Base-by-base conservation (phyloP, 2,797 vertebrate species). In the Cheirogaleus major region DNA sequence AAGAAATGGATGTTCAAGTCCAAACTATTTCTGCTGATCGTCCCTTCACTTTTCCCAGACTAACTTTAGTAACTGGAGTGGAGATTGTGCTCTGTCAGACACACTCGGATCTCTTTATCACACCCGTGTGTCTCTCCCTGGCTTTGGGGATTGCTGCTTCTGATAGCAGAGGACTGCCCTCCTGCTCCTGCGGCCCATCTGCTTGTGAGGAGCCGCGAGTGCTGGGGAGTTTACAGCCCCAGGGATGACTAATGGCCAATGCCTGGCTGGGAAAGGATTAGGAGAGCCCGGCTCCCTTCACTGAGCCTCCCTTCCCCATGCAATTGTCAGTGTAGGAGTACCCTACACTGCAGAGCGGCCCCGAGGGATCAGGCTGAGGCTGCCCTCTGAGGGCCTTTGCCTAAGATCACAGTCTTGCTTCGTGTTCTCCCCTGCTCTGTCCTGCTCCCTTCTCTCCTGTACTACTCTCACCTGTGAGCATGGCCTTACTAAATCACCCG, bases 321-420 rank as follows among this genome's bases (percentile, higher is more conserved):
- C 4, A 10, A 1, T n/a, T 2, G 10, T 25, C 45, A 84, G n/a
- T n/a, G n/a, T n/a, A n/a, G 43, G 11, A 2, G 5, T 12, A 23
- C 20, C 9, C 35, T 20, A 59, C 9, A 9, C 2, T 12, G 10
- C 17, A 57, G 35, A 55, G 38, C 17, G n/a, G 75, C 25, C 25
- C 70, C 3, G 4, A 1, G 6, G 84, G 92, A 61, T 22, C 52
- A 35, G 50, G 9, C 13, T 50, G 48, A 88, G 59, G 69, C 41
- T 17, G 20, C 30, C 70, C 12, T 48, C 8, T 9, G 13, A 70
- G 50, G 45, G 14, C 10, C 52, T 78, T 48, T 15, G 2, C 80
- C 75, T 57, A 67, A 81, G 75, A 18, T n/a, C 11, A 15, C n/a
- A 52, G 4, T 11, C 52, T 83, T 20, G 17, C 38, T 81, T 35